These are phyloP conservation scores for Schizopygopsis malacanthus DNA, from an alignment of 2,797 vertebrate species.

Conservation along the genomic window DNA sequence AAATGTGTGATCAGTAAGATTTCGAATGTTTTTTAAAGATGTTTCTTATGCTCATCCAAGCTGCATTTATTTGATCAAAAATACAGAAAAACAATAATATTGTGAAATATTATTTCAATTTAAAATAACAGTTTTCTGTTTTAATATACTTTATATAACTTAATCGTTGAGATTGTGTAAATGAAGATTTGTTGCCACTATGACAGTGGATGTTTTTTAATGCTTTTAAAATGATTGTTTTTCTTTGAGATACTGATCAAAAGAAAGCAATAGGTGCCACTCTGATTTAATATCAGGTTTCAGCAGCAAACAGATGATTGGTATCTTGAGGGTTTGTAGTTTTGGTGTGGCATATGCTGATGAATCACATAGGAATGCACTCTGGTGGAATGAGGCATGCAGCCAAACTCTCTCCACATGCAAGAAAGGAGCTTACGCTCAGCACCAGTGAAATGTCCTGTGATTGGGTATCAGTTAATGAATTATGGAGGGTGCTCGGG, in stretches of 20 bases:
- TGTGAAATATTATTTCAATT: not conserved
- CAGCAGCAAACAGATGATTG: slow-evolving; percentile 21
- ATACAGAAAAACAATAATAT: not conserved
- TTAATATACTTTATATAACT: not conserved
- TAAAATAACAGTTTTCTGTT: not conserved
- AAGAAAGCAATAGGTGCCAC: not conserved
- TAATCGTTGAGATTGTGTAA: not conserved
- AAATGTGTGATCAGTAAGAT: too few species aligned
- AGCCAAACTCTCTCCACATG: slow-evolving; percentile 45
- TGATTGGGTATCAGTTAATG: slow-evolving; percentile 52
- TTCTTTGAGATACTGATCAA: slow-evolving; percentile 34
- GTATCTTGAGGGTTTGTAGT: slow-evolving; percentile 5
- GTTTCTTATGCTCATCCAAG: not conserved
- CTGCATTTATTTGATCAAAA: not conserved
- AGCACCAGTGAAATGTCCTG: slow-evolving; percentile 20
- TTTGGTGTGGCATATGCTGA: slow-evolving; percentile 50
- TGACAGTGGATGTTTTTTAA: not conserved
- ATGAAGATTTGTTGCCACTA: slow-evolving; percentile 31
- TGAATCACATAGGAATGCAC: slow-evolving; percentile 51
- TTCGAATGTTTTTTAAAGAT: not conserved
- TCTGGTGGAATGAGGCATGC: slow-evolving; percentile 35
- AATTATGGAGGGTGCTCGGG: slow-evolving; percentile 51
- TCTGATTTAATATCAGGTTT: slow-evolving; percentile 33
- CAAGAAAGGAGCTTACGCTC: slow-evolving; percentile 41
- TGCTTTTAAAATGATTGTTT: slow-evolving; percentile 10